These are phyloP conservation scores for Dreissena polymorpha DNA, from an alignment of 1,140 invertebrate genomes.

Conservation along the genomic window DNA sequence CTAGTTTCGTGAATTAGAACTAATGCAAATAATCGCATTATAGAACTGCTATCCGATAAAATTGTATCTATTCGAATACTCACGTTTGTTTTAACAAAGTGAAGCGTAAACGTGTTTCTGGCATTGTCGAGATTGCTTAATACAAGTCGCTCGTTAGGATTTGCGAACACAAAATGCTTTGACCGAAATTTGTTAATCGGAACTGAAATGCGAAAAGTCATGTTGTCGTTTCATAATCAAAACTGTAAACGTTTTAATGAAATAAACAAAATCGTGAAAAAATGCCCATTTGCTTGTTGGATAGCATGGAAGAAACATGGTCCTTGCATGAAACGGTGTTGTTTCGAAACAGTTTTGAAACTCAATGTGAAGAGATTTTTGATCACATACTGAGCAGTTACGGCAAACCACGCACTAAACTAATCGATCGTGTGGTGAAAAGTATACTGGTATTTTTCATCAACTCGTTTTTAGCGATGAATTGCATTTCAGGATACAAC, in stretches of 20 bases:
- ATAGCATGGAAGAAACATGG: too few species aligned
- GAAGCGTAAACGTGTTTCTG: neutral
- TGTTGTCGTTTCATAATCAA: too few species aligned
- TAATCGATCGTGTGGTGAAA: neutral
- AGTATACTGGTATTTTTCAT: conserved; percentile 10
- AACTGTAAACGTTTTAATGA: too few species aligned
- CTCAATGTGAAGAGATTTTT: conserved; percentile 2
- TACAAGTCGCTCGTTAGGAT: neutral
- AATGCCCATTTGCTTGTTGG: too few species aligned
- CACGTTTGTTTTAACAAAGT: neutral
- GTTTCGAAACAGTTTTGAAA: neutral
- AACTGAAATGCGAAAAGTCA: too few species aligned
- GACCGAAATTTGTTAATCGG: too few species aligned
- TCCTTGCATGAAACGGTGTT: neutral
- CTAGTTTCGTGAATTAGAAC: neutral
- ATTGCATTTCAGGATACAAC: conserved; percentile 1
- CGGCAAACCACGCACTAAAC: neutral
- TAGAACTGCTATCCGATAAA: neutral
- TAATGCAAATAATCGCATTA: conserved; percentile 1
- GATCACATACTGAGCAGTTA: neutral
- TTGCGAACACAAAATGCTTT: neutral
- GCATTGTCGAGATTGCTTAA: too few species aligned
- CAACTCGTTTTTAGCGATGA: conserved; percentile 12
- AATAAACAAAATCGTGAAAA: too few species aligned
- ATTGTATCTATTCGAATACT: conserved; percentile 3